A percentile compares a stretch with the other conserved stretches of the same genome.
Evolutionary conservation across 2,888 invertebrate species (phyloP).

Genomic region (Drosophila kanekoi): DNA sequence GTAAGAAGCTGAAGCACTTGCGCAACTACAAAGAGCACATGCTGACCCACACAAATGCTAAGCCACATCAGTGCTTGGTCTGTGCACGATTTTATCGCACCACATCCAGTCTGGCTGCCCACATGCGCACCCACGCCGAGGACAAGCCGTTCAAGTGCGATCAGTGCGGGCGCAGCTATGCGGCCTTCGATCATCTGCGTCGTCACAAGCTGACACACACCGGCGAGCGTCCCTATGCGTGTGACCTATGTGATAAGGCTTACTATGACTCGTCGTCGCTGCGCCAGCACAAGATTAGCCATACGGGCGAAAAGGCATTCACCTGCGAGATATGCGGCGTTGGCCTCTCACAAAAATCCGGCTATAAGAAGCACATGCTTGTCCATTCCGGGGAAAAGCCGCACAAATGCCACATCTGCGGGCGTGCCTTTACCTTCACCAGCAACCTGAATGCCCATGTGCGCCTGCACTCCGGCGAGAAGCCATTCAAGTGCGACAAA

Average conservation of each 20-base stretch:
- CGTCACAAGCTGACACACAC: constrained; percentile 70
- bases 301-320: constrained; percentile 84
- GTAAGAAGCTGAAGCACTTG: constrained; percentile 83
- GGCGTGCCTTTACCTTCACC: constrained; percentile 83
- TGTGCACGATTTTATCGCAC: constrained; percentile 66
- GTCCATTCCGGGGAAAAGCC: constrained; percentile 84
- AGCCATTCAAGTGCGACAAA: constrained; percentile 80
- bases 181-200: constrained; percentile 63
- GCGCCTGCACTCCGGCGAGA: constrained; percentile 83
- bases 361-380: constrained; percentile 85
- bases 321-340: constrained; percentile 84
- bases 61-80: constrained; percentile 65
- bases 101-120: constrained; percentile 68
- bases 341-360: constrained; percentile 84
- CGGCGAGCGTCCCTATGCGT: constrained; percentile 66
- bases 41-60: constrained; percentile 80
- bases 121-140: constrained; percentile 69
- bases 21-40: constrained; percentile 85
- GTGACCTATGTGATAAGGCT: constrained; percentile 82
- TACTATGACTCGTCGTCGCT: constrained; percentile 84
- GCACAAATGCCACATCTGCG: constrained; percentile 82
- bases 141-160: constrained; percentile 84
- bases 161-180: constrained; percentile 63
- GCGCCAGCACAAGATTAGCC: constrained; percentile 83
- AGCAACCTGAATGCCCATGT: constrained; percentile 84